Evolutionary conservation across 2,113 vertebrate genomes (phyloP).

Genomic region (Centropus bengalensis): DNA sequence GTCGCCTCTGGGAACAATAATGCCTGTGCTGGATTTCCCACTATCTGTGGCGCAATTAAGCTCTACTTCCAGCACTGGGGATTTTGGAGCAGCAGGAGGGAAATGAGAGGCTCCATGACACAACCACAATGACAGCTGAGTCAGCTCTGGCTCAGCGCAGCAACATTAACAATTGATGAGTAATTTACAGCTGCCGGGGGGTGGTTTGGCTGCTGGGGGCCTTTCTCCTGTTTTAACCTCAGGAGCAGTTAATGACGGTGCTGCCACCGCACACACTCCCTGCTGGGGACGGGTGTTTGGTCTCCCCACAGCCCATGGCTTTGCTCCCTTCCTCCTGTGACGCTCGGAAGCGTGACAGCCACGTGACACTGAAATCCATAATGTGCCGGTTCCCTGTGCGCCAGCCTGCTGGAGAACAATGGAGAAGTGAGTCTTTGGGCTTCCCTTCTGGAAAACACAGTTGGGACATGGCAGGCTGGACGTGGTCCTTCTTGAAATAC

Average conservation of each 20-base stretch:
- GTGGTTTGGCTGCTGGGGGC: conserved; percentile 49
- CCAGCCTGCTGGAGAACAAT: not conserved
- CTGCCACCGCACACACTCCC: not conserved
- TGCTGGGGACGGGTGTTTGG: not conserved
- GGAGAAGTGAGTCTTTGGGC: not conserved
- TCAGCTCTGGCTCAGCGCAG: conserved; percentile 64
- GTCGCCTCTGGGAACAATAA: not conserved
- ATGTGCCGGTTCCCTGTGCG: not conserved
- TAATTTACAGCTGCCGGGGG: conserved; percentile 79
- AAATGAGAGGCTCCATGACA: conserved; percentile 58
- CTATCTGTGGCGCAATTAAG: not conserved
- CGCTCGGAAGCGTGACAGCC: not conserved
- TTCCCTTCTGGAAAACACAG: not conserved
- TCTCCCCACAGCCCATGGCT: not conserved
- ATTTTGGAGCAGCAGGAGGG: conserved; percentile 59
- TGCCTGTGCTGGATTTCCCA: conserved; percentile 11
- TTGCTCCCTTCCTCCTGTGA: not conserved
- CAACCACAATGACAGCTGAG: conserved; percentile 69
- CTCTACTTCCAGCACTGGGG: not conserved
- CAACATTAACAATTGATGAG: conserved; percentile 76
- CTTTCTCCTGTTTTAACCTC: conserved; percentile 61
- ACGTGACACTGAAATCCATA: not conserved
- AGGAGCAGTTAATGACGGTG: conserved; percentile 54
- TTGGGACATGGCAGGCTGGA: not conserved
- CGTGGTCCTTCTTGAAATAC: fast-evolving